These are phyloP conservation scores for Polyommatus icarus DNA, from an alignment of 2,888 invertebrate species.

Conservation along the genomic window DNA sequence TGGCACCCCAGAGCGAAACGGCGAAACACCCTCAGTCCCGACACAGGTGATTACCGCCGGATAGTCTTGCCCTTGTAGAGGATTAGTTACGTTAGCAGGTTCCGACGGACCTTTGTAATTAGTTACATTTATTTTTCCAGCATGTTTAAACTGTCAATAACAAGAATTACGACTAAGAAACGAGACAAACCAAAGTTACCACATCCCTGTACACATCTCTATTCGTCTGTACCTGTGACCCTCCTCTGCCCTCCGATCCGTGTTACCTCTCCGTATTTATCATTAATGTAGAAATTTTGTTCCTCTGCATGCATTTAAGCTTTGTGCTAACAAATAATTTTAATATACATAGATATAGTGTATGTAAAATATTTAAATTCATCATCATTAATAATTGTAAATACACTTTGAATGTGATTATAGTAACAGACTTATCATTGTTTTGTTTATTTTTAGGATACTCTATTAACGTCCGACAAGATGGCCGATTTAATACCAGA, in stretches of 20 bases:
- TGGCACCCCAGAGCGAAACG: constrained; percentile 40
- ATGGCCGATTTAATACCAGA: constrained; percentile 71
- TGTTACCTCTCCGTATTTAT: constrained; percentile 42
- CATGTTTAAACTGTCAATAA: constrained; percentile 69
- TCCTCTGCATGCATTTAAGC: constrained; percentile 46
- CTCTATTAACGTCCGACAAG: constrained; percentile 61
- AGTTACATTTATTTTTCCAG: constrained; percentile 68
- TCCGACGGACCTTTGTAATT: constrained; percentile 65
- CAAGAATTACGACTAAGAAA: constrained; percentile 59
- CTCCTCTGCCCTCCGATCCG: constrained; percentile 44
- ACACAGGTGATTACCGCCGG: constrained; percentile 74
- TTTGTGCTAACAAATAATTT: constrained; percentile 58
- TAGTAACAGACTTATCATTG: not conserved
- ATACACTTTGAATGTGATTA: no score
- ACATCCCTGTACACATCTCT: constrained; percentile 38
- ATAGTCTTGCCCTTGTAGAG: constrained; percentile 70
- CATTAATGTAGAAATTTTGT: constrained; percentile 46
- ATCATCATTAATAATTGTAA: no score
- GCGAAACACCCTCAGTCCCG: constrained; percentile 41
- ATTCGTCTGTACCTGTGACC: constrained; percentile 50
- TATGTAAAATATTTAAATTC: not conserved
- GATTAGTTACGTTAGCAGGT: constrained; percentile 65
- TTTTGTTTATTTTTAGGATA: constrained; percentile 55
- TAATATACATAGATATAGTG: not conserved
- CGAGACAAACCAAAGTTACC: constrained; percentile 36